These are phyloP conservation scores for Fukomys damarensis DNA, from an alignment of 2,113 vertebrate genomes.

Conservation along the genomic window DNA sequence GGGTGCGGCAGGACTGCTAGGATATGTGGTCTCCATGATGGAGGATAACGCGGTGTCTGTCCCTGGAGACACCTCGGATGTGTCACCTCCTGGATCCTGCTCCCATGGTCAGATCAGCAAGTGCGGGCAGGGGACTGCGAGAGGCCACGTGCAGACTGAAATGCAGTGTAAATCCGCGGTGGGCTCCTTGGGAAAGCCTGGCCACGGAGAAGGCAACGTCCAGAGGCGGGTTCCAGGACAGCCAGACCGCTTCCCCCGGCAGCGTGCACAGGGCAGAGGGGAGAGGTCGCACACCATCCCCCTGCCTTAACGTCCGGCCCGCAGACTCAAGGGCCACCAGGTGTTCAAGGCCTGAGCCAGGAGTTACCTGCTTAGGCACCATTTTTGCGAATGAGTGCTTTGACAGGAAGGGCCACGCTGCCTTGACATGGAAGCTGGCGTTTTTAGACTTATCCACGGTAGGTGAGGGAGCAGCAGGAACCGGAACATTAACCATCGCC, in stretches of 20 bases:
- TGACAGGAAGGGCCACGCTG: slow-evolving; percentile 75
- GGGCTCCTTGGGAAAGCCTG: background rate
- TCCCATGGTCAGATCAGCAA: background rate
- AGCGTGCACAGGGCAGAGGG: background rate
- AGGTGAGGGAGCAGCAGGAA: slow-evolving; percentile 31
- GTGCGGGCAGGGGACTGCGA: background rate
- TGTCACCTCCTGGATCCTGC: fast-evolving
- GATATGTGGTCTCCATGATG: fast-evolving
- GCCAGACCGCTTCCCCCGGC: slow-evolving; percentile 76
- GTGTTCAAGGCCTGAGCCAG: slow-evolving; percentile 89
- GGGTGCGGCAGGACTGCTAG: fast-evolving
- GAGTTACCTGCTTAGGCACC: slow-evolving; percentile 90
- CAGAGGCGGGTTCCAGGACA: background rate
- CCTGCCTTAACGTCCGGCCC: slow-evolving; percentile 89
- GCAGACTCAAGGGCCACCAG: slow-evolving; percentile 89
- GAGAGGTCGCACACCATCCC: slow-evolving; percentile 86
- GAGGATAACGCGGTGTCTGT: background rate
- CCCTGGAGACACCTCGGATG: background rate
- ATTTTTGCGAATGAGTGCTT: slow-evolving; percentile 83
- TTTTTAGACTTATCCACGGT: background rate
- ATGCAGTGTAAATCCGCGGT: background rate
- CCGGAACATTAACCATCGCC: slow-evolving; percentile 45
- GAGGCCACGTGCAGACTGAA: background rate
- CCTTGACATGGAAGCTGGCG: slow-evolving; percentile 59
- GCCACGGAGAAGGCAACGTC: fast-evolving